A percentile compares a stretch with the other conserved stretches of the same genome.
These are phyloP conservation scores for Platorchestia sp. DNA, from an alignment of 1,140 invertebrate species.

Conservation along the genomic window DNA sequence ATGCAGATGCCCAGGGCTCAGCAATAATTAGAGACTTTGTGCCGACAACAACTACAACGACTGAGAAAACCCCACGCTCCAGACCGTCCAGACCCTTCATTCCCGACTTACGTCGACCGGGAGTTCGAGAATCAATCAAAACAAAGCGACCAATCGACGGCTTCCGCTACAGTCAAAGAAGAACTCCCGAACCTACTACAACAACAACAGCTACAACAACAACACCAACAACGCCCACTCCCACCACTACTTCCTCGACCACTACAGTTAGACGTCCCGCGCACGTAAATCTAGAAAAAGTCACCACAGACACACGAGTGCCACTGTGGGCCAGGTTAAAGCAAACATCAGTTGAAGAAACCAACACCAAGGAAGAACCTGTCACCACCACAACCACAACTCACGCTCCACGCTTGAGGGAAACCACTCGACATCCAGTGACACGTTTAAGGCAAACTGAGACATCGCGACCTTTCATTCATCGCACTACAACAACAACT, in stretches of 20 bases:
- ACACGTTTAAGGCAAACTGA: constrained; percentile 2
- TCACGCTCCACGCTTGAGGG: not conserved
- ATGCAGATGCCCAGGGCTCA: not conserved
- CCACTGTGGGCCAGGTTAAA: constrained; percentile 41
- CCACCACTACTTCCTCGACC: not conserved
- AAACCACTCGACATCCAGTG: not conserved
- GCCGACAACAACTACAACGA: not conserved
- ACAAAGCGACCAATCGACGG: not conserved
- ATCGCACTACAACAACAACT: constrained; percentile 2
- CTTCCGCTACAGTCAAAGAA: constrained; percentile 35
- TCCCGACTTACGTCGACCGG: constrained; percentile 8
- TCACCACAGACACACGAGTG: not conserved
- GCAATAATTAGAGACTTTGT: not conserved
- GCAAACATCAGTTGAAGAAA: constrained; percentile 20
- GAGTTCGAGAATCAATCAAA: not conserved
- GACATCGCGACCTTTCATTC: not conserved
- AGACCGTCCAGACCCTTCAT: constrained; percentile 24
- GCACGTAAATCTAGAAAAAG: not conserved
- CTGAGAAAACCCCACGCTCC: not conserved
- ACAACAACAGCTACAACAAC: constrained; percentile 51
- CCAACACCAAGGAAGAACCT: not conserved
- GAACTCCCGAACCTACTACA: not conserved
- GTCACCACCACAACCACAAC: not conserved
- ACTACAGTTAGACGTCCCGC: not conserved
- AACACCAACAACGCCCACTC: not conserved